Base-by-base conservation (phyloP, 2,888 invertebrate genomes). In the Dryomyza anilis region DNA sequence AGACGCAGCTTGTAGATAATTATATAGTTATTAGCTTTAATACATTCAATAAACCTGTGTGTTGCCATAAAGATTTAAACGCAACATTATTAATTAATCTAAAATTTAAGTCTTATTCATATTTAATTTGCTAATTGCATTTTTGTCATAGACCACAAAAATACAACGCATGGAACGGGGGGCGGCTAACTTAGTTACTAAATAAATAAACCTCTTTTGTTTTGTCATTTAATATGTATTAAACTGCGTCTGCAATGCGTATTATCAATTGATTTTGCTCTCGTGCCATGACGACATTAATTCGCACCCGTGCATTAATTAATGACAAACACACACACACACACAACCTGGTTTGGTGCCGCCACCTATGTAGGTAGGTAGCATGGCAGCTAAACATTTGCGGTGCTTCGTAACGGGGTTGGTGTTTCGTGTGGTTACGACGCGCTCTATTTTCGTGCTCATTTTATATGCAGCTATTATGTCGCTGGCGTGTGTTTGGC, bases 281-380 rank as follows among this genome's bases (percentile, higher is more conserved):
- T 56, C 74, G 71, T 74, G 75, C 64, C 72, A 69, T 64, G 69
- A 73, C 69, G 68, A 66, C 74, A 76, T 76, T 69, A 76, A 74
- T 76, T 76, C 58, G 69, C 66, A 69, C 61, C 45, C 65, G 56
- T 66, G 67, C 68, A 67, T 72, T 72, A 72, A 69, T 70, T 67
- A 68, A 45, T 29, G n/a, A 16, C 16, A 12, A 29, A 58, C 30
- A 19, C 19, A 16, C 55, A 10, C 12, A 19, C 29, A 36, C 21
- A n/a, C 16, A 36, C 55, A 12, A 30, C 29, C 19, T 29, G 5
- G 3, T 23, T 50, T 21, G 7, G n/a, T 52, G 25, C n/a, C 12
- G 21, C 19, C 33, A 21, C 23, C 36, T 23, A 21, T 33, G 14
- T 36, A n/a, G n/a, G n/a, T n/a, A n/a, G n/a, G 21, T 19, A 33